Evolutionary conservation across 1,140 invertebrate species (phyloP).

Genomic region (Achroia grisella): DNA sequence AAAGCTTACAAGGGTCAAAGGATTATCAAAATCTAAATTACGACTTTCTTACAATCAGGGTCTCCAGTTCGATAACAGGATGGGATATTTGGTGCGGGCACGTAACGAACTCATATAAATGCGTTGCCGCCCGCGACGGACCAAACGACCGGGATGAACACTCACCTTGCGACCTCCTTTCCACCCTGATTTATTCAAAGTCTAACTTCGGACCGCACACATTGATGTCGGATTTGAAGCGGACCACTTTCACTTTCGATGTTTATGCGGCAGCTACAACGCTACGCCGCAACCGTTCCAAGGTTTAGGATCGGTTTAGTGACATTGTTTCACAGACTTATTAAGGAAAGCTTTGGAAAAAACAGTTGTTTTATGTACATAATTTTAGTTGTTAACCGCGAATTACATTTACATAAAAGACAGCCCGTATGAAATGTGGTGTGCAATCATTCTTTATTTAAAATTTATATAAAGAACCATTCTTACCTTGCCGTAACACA

Average conservation of each 20-base stretch:
- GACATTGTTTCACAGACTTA: no score
- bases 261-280: conserved; percentile 8
- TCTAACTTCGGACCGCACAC: conserved; percentile 14
- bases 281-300: conserved; percentile 3
- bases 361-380: no score
- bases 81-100: conserved; percentile 7
- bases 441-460: no score
- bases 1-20: conserved; percentile 16
- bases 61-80: conserved; percentile 14
- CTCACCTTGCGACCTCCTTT: conserved; percentile 25
- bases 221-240: conserved; percentile 15
- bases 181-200: conserved; percentile 30
- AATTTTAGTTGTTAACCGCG: no score
- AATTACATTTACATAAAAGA: no score
- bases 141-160: conserved; percentile 1
- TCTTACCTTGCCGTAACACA: no score
- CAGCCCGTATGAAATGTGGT: no score
- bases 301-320: conserved; percentile 2
- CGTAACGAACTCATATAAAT: conserved; percentile 33
- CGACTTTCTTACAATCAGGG: conserved; percentile 5
- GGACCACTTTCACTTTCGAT: conserved; percentile 16
- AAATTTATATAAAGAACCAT: no score
- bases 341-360: no score
- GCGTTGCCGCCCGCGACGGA: conserved; percentile 19
- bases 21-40: conserved; percentile 18